These are phyloP conservation scores for Oryzias javanicus DNA, from an alignment of 2,113 vertebrate species.

Conservation along the genomic window DNA sequence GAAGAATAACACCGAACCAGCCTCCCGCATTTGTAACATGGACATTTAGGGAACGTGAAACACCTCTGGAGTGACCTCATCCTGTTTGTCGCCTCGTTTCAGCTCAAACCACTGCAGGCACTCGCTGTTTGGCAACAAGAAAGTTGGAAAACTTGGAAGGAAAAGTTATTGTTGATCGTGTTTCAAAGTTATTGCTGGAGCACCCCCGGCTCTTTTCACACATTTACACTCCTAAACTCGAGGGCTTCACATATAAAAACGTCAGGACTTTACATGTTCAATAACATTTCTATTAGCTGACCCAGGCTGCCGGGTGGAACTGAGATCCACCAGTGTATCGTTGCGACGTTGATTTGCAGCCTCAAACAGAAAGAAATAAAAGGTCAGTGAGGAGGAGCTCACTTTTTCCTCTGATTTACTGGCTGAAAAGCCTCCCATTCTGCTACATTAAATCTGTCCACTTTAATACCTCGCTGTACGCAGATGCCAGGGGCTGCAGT, in stretches of 20 bases:
- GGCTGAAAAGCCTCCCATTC: constrained; percentile 39
- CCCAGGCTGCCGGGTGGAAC: not conserved
- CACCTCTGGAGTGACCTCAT: constrained; percentile 47
- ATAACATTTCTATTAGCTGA: constrained; percentile 8
- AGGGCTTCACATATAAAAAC: constrained; percentile 21
- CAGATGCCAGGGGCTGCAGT: constrained; percentile 48
- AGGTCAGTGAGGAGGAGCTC: constrained; percentile 44
- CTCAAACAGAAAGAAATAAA: constrained; percentile 30
- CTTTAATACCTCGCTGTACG: constrained; percentile 51
- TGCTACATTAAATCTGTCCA: constrained; percentile 57
- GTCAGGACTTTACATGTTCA: constrained; percentile 21
- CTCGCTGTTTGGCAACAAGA: constrained; percentile 5
- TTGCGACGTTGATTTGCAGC: constrained; percentile 22
- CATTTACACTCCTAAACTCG: constrained; percentile 27
- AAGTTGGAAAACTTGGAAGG: constrained; percentile 2
- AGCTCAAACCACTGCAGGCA: constrained; percentile 14
- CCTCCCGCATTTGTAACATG: constrained; percentile 58
- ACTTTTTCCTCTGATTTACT: constrained; percentile 44
- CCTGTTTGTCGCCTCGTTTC: constrained; percentile 11
- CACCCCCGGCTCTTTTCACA: constrained; percentile 22
- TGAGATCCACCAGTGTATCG: constrained; percentile 6
- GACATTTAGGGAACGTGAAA: constrained; percentile 29
- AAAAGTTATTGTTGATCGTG: constrained; percentile 16
- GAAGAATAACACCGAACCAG: constrained; percentile 65
- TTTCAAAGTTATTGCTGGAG: constrained; percentile 32